These are phyloP conservation scores for Ispidina lecontei DNA, from an alignment of 2,797 vertebrate genomes.

Conservation along the genomic window DNA sequence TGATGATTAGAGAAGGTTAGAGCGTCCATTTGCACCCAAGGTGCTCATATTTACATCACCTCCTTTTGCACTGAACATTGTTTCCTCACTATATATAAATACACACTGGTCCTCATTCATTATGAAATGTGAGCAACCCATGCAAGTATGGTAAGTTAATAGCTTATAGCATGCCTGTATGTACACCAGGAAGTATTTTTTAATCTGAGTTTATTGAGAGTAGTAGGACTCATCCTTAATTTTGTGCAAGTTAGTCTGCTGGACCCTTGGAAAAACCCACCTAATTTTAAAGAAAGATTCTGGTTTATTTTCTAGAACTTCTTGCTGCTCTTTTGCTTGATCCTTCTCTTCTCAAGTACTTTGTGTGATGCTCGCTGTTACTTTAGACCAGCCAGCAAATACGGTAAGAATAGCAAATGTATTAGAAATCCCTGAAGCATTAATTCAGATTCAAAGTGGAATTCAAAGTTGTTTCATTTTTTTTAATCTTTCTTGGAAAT, in stretches of 20 bases:
- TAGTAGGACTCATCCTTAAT: neutral
- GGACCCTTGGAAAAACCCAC: fast-evolving
- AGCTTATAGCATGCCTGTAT: neutral
- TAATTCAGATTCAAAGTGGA: neutral
- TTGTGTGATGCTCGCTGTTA: constrained; percentile 53
- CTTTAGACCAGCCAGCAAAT: constrained; percentile 59
- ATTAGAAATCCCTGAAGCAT: neutral
- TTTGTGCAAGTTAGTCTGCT: neutral
- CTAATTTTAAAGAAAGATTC: neutral
- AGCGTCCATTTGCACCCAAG: neutral
- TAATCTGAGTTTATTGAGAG: neutral
- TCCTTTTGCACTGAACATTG: constrained; percentile 38
- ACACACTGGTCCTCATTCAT: neutral
- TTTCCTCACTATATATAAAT: constrained; percentile 41
- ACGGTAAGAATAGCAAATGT: constrained; percentile 37
- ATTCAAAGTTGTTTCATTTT: too few species aligned
- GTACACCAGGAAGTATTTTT: neutral
- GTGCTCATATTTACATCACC: neutral
- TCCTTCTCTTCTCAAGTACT: constrained; percentile 32
- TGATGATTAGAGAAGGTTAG: neutral
- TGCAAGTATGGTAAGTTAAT: constrained; percentile 67
- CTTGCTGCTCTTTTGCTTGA: constrained; percentile 6
- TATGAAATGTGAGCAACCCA: neutral
- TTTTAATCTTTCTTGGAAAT: neutral
- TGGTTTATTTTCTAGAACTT: constrained; percentile 43